Evolutionary conservation across 2,888 invertebrate genomes (phyloP).

Genomic region (Diaperis boleti): DNA sequence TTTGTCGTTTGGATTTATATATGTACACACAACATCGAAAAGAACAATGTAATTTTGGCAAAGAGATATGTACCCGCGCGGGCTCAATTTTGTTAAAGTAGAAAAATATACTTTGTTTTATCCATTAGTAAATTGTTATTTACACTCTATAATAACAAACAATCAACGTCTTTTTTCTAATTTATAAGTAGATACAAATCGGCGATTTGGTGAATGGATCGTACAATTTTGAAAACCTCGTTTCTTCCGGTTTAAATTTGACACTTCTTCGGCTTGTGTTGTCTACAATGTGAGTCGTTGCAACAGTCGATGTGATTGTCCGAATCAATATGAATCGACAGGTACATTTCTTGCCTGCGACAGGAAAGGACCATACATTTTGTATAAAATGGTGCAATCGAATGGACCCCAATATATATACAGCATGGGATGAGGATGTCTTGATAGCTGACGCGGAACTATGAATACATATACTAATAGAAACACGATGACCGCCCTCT

Average conservation of each 20-base stretch:
- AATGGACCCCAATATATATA: constrained; percentile 66
- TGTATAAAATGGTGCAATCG: constrained; percentile 63
- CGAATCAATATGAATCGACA: constrained; percentile 51
- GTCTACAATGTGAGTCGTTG: too few relatives aligned
- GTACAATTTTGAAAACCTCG: constrained; percentile 25
- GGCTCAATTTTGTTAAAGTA: constrained; percentile 36
- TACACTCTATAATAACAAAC: constrained; percentile 41
- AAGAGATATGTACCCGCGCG: constrained; percentile 42
- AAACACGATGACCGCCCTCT: constrained; percentile 61
- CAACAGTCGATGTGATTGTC: constrained; percentile 36
- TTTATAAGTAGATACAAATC: constrained; percentile 37
- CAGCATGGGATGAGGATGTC: constrained; percentile 61
- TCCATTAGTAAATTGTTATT: constrained; percentile 37
- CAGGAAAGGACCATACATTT: constrained; percentile 59
- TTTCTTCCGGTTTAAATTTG: constrained; percentile 25
- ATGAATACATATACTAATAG: constrained; percentile 55
- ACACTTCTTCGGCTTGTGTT: constrained; percentile 9
- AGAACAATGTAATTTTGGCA: constrained; percentile 41
- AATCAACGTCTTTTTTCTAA: constrained; percentile 23
- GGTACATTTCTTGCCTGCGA: constrained; percentile 61
- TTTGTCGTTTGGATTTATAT: constrained; percentile 19
- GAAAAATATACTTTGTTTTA: constrained; percentile 40
- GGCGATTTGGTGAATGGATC: constrained; percentile 29
- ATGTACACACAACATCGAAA: constrained; percentile 42
- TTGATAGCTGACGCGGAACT: constrained; percentile 56